Evolutionary conservation across 2,797 vertebrate species (phyloP).

Genomic region (Prionace glauca): DNA sequence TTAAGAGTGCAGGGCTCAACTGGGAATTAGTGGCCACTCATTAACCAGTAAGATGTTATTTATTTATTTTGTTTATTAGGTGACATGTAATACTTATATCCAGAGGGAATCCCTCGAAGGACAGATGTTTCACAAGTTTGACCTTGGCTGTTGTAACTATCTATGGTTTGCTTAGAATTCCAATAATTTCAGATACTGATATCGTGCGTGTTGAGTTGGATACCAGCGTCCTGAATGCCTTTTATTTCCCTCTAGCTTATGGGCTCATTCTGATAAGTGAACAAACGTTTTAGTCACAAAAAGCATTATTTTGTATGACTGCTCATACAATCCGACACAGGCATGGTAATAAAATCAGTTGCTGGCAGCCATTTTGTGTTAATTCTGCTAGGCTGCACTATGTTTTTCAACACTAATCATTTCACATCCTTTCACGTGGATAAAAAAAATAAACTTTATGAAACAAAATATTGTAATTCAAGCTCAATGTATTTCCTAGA

Average conservation of each 20-base stretch:
- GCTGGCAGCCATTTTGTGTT: conserved; percentile 20
- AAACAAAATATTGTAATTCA: conserved; percentile 34
- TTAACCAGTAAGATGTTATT: conserved; percentile 11
- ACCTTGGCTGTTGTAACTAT: neutral
- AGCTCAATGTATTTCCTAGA: conserved; percentile 18
- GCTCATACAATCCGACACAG: neutral
- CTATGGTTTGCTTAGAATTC: conserved; percentile 14
- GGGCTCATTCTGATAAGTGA: neutral
- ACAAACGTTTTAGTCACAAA: neutral
- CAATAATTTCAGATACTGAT: neutral
- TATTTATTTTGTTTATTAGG: conserved; percentile 35
- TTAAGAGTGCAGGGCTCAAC: neutral
- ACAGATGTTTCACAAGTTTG: conserved; percentile 14
- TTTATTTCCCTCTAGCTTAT: neutral
- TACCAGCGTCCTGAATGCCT: neutral
- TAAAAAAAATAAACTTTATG: conserved; percentile 29
- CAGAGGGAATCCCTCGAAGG: neutral
- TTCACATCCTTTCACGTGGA: neutral
- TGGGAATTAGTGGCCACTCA: neutral
- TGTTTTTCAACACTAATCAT: neutral
- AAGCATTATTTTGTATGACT: conserved; percentile 9
- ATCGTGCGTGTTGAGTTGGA: neutral
- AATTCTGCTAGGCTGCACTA: neutral
- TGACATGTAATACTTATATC: neutral
- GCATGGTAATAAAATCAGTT: neutral